These are phyloP conservation scores for Lasiurus cinereus DNA, from an alignment of 2,113 vertebrate species.

Conservation along the genomic window DNA sequence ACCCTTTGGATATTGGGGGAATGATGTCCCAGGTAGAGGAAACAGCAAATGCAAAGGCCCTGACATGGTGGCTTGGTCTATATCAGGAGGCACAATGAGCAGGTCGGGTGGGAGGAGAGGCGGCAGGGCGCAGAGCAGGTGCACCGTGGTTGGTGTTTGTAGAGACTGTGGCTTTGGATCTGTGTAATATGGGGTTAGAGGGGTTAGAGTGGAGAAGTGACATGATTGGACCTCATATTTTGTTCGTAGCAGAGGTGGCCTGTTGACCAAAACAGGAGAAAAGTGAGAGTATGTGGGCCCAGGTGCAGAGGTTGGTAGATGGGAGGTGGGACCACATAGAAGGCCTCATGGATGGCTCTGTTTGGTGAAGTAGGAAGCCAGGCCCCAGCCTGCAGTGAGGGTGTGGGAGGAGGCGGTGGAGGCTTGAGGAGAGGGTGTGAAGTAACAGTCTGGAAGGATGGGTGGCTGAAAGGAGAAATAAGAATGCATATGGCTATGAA, in stretches of 20 bases:
- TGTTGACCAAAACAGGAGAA: neutral
- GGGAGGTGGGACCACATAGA: accelerated
- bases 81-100: neutral
- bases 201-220: neutral
- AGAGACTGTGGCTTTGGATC: neutral
- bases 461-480: neutral
- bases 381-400: accelerated
- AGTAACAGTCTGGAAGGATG: neutral
- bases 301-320: neutral
- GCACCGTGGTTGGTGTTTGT: neutral
- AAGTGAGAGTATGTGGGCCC: neutral
- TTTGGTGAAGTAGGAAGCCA: neutral
- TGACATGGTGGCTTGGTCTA: neutral
- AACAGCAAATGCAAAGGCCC: neutral
- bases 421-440: neutral
- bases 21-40: neutral
- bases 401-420: neutral
- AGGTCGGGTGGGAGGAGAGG: accelerated
- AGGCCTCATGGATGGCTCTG: neutral
- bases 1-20: neutral
- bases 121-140: neutral
- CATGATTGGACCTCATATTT: neutral
- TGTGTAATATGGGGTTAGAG: neutral
- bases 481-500: too few relatives aligned
- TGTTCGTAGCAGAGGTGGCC: neutral